Evolutionary conservation across 2,888 invertebrate genomes (phyloP).

Genomic region (Thera obeliscata): DNA sequence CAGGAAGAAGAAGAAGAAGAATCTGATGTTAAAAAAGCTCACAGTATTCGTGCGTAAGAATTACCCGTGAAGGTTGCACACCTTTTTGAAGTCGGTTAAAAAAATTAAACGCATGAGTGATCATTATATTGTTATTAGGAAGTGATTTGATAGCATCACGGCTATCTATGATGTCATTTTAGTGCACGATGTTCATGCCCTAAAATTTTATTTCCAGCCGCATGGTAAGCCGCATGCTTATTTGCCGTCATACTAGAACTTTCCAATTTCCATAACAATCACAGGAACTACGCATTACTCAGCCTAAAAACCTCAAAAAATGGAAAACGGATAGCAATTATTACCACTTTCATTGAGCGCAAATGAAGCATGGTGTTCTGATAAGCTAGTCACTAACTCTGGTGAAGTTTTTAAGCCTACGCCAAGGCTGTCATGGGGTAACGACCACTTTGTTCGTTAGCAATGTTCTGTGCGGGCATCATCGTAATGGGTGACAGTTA

Average conservation of each 20-base stretch:
- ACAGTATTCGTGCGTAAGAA: constrained; percentile 26
- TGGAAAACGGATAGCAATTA: constrained; percentile 1
- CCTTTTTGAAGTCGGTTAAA: constrained; percentile 38
- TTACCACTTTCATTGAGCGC: constrained; percentile 6
- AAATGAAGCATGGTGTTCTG: not conserved
- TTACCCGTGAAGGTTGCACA: constrained; percentile 31
- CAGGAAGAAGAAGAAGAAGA: no score
- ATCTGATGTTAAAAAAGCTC: not conserved
- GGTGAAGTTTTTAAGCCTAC: no score
- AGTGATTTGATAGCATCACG: constrained; percentile 44
- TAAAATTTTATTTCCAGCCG: no score
- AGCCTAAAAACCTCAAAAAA: constrained; percentile 5
- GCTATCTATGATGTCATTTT: constrained; percentile 48
- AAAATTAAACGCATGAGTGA: constrained; percentile 60
- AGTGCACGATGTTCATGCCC: constrained; percentile 40
- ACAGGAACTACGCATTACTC: constrained; percentile 22
- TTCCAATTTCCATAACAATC: constrained; percentile 1
- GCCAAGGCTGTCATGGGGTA: no score
- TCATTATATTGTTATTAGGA: constrained; percentile 47
- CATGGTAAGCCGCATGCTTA: constrained; percentile 15
- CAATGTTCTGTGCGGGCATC: no score
- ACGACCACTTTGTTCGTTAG: no score
- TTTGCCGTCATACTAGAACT: not conserved
- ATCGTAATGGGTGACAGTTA: no score
- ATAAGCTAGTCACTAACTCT: no score